These are phyloP conservation scores for Psittacus erithacus DNA, from an alignment of 2,113 vertebrate species.

Conservation along the genomic window DNA sequence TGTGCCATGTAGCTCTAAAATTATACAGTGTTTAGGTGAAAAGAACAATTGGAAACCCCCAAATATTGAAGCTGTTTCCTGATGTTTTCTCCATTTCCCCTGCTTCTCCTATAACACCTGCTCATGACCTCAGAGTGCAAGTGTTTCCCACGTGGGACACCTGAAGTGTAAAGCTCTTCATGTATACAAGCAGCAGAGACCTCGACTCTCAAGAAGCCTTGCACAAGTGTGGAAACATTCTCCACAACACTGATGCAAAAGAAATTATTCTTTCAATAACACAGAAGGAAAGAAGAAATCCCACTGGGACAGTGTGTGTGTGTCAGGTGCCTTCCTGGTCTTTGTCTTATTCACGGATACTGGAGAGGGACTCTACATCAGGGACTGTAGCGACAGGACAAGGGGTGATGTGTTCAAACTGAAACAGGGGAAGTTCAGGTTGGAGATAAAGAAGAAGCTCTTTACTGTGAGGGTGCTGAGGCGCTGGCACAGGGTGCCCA, in stretches of 20 bases:
- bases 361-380: not conserved
- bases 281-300: not conserved
- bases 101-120: not conserved
- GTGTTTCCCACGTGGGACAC: not conserved
- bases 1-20: not conserved
- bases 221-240: not conserved
- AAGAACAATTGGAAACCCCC: not conserved
- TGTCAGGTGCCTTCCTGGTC: not conserved
- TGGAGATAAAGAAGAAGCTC: not conserved
- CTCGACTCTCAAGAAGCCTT: not conserved
- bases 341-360: not conserved
- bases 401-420: not conserved
- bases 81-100: not conserved
- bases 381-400: not conserved
- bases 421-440: not conserved
- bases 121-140: not conserved
- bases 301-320: not conserved
- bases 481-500: not conserved
- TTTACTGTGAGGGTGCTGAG: not conserved
- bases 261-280: not conserved
- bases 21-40: not conserved
- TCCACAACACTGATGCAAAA: not conserved
- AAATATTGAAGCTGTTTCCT: not conserved
- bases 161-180: not conserved
- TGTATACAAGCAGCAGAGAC: not conserved